Percentiles rank a stretch among this genome's conserved stretches.
phyloP scores from a whole-genome alignment of 1,140 invertebrate genomes.

The Drosophila guanche region DNA sequence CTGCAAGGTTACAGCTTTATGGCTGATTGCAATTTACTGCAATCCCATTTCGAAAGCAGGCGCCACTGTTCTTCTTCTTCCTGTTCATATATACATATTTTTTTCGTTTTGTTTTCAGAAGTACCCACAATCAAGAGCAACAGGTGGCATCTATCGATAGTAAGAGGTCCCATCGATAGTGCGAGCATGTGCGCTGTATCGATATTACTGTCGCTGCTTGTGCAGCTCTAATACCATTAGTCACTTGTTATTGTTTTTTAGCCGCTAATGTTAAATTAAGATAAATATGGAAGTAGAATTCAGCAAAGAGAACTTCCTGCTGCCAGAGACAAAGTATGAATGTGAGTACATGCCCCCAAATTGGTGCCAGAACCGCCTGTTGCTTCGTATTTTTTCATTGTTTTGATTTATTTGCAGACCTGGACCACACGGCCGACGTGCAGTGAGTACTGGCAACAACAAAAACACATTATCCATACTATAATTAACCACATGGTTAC shows the following conservation, averaged over 20 bases:
- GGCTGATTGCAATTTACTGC: conserved; percentile 36
- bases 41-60: no score
- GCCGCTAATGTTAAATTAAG: neutral
- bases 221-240: no score
- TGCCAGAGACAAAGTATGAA: conserved; percentile 82
- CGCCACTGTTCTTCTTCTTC: no score
- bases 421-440: conserved; percentile 98
- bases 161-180: no score
- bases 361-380: conserved; percentile 7
- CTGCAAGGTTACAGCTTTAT: conserved; percentile 49
- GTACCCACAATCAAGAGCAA: no score
- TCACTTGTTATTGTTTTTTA: conserved; percentile 32
- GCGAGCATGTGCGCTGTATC: no score
- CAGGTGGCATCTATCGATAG: no score
- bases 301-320: conserved; percentile 72
- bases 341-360: conserved; percentile 57
- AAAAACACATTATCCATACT: neutral
- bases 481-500: no score
- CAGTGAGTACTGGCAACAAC: conserved; percentile 91
- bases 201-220: no score
- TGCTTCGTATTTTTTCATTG: conserved; percentile 26
- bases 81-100: no score
- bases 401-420: conserved; percentile 87
- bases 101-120: no score
- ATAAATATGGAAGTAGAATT: conserved; percentile 77